Evolutionary conservation across 2,113 vertebrate genomes (phyloP).

Genomic region (Mixornis gularis): DNA sequence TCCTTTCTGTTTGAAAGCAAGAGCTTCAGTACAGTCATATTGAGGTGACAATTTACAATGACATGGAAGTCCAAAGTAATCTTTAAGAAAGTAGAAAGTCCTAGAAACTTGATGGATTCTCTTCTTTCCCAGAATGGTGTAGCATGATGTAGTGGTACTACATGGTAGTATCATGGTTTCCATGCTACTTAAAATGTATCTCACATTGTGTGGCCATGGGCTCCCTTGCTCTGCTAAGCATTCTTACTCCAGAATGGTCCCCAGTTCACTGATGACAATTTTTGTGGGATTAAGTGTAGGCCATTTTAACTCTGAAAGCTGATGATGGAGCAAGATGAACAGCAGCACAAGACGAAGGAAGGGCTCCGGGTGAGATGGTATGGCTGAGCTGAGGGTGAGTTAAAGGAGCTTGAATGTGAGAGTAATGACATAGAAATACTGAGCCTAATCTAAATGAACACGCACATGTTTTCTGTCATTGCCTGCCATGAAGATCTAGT

Average conservation of each 20-base stretch:
- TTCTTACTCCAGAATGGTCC: background rate
- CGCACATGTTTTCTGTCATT: background rate
- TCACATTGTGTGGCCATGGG: background rate
- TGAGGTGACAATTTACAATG: background rate
- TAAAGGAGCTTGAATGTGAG: background rate
- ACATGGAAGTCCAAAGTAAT: background rate
- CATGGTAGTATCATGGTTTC: background rate
- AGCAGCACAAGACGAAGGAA: background rate
- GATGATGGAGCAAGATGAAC: background rate
- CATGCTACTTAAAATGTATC: background rate
- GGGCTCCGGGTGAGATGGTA: accelerated
- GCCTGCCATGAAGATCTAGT: background rate
- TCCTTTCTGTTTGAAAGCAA: background rate
- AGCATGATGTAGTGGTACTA: background rate
- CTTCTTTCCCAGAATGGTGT: background rate
- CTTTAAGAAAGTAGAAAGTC: background rate
- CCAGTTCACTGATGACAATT: background rate
- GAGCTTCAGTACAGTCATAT: background rate
- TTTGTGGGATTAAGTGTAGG: background rate
- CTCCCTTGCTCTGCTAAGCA: background rate
- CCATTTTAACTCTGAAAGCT: background rate
- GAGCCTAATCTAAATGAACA: background rate
- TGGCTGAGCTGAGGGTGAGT: background rate
- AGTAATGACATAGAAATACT: background rate
- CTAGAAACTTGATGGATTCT: background rate